Conservation (phyloP, 1,140 invertebrate species). For the Laupala kohalensis region DNA sequence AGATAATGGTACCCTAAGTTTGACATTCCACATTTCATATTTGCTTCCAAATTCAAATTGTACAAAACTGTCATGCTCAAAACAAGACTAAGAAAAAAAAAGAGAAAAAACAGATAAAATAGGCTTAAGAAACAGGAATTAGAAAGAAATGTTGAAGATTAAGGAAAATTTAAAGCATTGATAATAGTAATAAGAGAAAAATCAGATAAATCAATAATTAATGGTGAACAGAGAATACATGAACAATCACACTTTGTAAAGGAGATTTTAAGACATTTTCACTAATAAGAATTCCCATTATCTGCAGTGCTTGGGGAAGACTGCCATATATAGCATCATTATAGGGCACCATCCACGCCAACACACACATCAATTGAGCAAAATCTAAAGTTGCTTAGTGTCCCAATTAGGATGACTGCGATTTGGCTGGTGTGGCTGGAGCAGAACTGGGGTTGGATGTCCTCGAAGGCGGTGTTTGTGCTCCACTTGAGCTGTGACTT, state of each 20-base stretch:
- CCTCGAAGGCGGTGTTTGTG: slow-evolving; percentile 20
- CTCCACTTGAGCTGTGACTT: slow-evolving; percentile 16
- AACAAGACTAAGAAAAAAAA: too few species aligned
- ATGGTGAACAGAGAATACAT: not conserved
- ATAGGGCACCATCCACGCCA: not conserved
- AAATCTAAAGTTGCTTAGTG: slow-evolving; percentile 13
- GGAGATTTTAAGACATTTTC: not conserved
- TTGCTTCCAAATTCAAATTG: not conserved
- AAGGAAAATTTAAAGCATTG: not conserved
- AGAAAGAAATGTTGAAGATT: not conserved
- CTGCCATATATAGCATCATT: not conserved
- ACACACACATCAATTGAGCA: slow-evolving; percentile 10
- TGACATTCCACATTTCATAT: not conserved
- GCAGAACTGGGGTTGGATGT: slow-evolving; percentile 13
- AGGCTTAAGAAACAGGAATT: not conserved
- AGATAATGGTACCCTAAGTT: not conserved
- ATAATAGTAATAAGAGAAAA: not conserved
- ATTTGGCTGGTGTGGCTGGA: slow-evolving; percentile 12
- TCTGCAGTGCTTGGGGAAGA: not conserved
- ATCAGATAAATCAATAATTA: not conserved
- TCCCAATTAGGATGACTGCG: slow-evolving; percentile 17
- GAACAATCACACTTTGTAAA: not conserved
- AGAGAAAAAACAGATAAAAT: too few species aligned
- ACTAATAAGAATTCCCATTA: not conserved
- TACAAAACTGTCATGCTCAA: not conserved